Evolutionary conservation across 2,888 invertebrate species (phyloP).

Genomic region (Clostera curtula): DNA sequence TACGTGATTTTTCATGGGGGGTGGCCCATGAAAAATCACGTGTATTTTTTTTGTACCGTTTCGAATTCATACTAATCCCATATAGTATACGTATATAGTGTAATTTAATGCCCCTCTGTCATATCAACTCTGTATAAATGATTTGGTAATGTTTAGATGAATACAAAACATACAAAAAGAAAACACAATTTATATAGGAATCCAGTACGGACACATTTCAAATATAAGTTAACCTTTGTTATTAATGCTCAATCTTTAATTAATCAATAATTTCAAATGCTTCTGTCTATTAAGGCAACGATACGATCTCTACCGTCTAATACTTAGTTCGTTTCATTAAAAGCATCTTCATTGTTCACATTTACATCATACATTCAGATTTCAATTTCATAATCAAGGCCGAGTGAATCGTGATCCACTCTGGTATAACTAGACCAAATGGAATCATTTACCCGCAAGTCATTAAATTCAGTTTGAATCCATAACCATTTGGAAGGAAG

Average conservation of each 20-base stretch:
- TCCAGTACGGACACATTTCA: too few species aligned
- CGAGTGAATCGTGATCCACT: constrained; percentile 43
- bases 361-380: constrained; percentile 35
- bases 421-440: constrained; percentile 58
- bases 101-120: too few species aligned
- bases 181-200: too few species aligned
- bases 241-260: background rate
- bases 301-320: constrained; percentile 7
- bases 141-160: too few species aligned
- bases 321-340: constrained; percentile 3
- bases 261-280: constrained; percentile 1
- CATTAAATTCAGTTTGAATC: constrained; percentile 44
- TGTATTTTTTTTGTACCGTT: too few species aligned
- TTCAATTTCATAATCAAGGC: constrained; percentile 62
- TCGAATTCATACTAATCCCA: too few species aligned
- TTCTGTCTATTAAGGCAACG: constrained; percentile 10
- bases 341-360: constrained; percentile 20
- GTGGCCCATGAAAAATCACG: too few species aligned
- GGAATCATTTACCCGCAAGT: constrained; percentile 49
- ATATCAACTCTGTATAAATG: too few species aligned
- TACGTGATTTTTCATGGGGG: too few species aligned
- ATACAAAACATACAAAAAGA: too few species aligned
- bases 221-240: background rate
- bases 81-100: too few species aligned
- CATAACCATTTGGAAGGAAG: constrained; percentile 52